Conservation (phyloP, 2,113 vertebrate genomes). For the Cervus canadensis region DNA sequence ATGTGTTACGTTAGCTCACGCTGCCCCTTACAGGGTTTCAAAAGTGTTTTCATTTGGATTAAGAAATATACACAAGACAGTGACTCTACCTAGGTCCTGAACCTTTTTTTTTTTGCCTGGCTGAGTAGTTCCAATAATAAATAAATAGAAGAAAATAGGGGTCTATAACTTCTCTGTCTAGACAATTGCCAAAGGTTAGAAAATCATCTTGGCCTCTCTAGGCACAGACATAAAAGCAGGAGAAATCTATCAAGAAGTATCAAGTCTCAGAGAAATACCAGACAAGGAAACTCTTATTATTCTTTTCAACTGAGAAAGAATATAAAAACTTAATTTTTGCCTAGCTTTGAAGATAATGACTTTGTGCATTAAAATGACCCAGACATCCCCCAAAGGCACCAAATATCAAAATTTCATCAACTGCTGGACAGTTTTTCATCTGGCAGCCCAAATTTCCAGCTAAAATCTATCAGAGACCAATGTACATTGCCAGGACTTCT, state of each 20-base stretch:
- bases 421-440: neutral
- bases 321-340: constrained; percentile 10
- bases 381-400: neutral
- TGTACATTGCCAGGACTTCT: neutral
- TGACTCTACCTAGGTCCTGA: neutral
- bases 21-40: neutral
- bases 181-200: neutral
- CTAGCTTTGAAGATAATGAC: neutral
- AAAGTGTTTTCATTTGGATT: constrained; percentile 4
- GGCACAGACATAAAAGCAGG: neutral
- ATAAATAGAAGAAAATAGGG: neutral
- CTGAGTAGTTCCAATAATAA: neutral
- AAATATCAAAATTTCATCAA: neutral
- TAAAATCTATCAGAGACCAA: neutral
- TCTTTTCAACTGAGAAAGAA: neutral
- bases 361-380: neutral
- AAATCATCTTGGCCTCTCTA: neutral
- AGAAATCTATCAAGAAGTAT: neutral
- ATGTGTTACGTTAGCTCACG: neutral
- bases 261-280: neutral
- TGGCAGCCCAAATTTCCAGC: neutral
- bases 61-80: neutral
- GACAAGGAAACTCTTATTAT: neutral
- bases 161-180: neutral
- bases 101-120: neutral